A percentile compares a stretch with the other conserved stretches of the same genome.
phyloP scores from a whole-genome alignment of 2,888 invertebrate species.

The Ectemnius lituratus region DNA sequence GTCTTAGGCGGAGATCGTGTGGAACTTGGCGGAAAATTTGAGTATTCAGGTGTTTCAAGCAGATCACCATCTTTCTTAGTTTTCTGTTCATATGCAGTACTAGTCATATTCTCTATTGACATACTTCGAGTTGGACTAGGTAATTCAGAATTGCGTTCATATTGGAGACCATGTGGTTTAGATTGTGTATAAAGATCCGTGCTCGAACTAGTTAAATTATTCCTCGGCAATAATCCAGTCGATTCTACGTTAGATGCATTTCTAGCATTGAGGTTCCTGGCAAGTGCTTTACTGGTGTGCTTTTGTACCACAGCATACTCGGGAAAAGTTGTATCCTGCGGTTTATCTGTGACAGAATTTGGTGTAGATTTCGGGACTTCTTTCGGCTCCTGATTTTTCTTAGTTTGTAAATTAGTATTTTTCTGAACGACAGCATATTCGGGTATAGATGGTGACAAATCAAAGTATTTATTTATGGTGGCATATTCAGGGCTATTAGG shows the following conservation, averaged over 20 bases:
- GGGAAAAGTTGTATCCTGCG: slow-evolving; percentile 56
- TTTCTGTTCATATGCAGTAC: slow-evolving; percentile 45
- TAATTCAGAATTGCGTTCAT: slow-evolving; percentile 55
- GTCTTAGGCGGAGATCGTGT: slow-evolving; percentile 71
- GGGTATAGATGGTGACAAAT: slow-evolving; percentile 68
- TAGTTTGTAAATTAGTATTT: slow-evolving; percentile 55
- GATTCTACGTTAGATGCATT: slow-evolving; percentile 36
- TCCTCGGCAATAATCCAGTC: slow-evolving; percentile 37
- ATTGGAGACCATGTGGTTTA: slow-evolving; percentile 50
- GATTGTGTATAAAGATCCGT: slow-evolving; percentile 55
- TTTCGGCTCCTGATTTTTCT: slow-evolving; percentile 47
- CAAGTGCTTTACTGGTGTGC: slow-evolving; percentile 52
- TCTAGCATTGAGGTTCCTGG: slow-evolving; percentile 38
- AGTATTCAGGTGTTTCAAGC: slow-evolving; percentile 63
- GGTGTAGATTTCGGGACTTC: slow-evolving; percentile 34
- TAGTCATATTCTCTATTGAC: slow-evolving; percentile 62
- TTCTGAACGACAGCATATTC: slow-evolving; percentile 73
- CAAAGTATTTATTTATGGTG: slow-evolving; percentile 68
- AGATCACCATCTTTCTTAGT: slow-evolving; percentile 57
- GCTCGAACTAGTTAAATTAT: slow-evolving; percentile 44
- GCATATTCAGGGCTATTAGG: slow-evolving; percentile 71
- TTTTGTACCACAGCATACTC: slow-evolving; percentile 75
- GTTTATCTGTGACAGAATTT: slow-evolving; percentile 33
- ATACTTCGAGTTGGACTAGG: slow-evolving; percentile 65
- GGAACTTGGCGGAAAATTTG: slow-evolving; percentile 62